Conservation (phyloP, 2,888 invertebrate species). For the Spodoptera littoralis region DNA sequence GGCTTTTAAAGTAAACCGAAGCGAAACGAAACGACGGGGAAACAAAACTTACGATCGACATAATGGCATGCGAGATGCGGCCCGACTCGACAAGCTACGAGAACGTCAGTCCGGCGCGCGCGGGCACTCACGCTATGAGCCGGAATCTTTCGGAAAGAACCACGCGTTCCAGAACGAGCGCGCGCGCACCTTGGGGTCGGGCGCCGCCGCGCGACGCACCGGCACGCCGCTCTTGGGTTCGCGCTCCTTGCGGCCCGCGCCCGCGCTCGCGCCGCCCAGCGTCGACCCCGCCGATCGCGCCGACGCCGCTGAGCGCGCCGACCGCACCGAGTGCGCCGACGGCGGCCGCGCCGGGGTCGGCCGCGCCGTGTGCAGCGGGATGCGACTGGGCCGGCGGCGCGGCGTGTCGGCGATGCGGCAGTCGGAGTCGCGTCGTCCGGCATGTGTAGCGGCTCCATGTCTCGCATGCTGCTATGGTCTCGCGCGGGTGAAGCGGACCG, state of each 20-base stretch:
- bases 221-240: slow-evolving; percentile 68
- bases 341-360: slow-evolving; percentile 63
- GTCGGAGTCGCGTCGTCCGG: slow-evolving; percentile 88
- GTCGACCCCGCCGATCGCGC: slow-evolving; percentile 71
- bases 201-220: slow-evolving; percentile 71
- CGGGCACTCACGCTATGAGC: slow-evolving; percentile 57
- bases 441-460: slow-evolving; percentile 81
- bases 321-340: slow-evolving; percentile 30
- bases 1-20: slow-evolving; percentile 53
- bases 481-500: slow-evolving; percentile 62
- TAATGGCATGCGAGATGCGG: slow-evolving; percentile 80
- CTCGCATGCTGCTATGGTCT: slow-evolving; percentile 79
- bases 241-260: slow-evolving; percentile 64
- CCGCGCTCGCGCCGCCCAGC: slow-evolving; percentile 53
- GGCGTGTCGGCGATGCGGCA: slow-evolving; percentile 91
- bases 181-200: slow-evolving; percentile 92
- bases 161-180: slow-evolving; percentile 91
- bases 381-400: slow-evolving; percentile 88
- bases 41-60: slow-evolving; percentile 87
- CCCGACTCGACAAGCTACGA: slow-evolving; percentile 58
- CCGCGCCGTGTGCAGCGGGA: slow-evolving; percentile 65
- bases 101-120: slow-evolving; percentile 52
- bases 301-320: slow-evolving; percentile 65
- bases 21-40: slow-evolving; percentile 57
- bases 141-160: slow-evolving; percentile 86